A percentile compares a stretch with the other conserved stretches of the same genome.
Evolutionary conservation across 1,140 invertebrate species (phyloP).

Genomic region (Charaxes varanes): DNA sequence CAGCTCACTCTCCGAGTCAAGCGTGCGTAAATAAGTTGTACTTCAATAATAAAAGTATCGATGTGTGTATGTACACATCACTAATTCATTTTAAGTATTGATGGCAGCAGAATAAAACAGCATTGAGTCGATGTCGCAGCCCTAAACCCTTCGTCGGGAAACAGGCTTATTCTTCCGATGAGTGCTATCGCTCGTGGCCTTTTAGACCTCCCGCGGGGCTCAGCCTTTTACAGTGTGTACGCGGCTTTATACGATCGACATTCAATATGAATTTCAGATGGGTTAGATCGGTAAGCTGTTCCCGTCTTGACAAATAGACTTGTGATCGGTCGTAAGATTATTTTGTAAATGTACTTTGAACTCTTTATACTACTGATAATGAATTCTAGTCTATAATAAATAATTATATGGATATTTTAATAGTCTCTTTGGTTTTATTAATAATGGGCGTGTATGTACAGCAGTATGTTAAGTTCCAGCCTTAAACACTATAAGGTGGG

Average conservation of each 20-base stretch:
- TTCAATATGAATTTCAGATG: slow-evolving; percentile 68
- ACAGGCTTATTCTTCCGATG: slow-evolving; percentile 71
- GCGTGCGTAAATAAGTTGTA: too few species aligned
- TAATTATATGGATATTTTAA: too few species aligned
- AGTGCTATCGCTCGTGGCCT: slow-evolving; percentile 64
- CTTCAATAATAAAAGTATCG: too few species aligned
- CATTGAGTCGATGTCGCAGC: slow-evolving; percentile 62
- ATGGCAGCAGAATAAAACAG: slow-evolving; percentile 70
- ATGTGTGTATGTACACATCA: slow-evolving; percentile 24
- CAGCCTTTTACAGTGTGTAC: slow-evolving; percentile 66
- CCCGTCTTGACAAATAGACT: slow-evolving; percentile 50
- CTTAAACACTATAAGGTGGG: too few species aligned
- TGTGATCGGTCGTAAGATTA: slow-evolving; percentile 23
- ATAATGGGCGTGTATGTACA: too few species aligned
- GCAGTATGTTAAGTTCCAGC: too few species aligned
- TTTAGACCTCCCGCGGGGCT: slow-evolving; percentile 52
- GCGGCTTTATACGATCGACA: slow-evolving; percentile 59
- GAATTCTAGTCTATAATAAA: too few species aligned
- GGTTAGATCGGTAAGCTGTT: slow-evolving; percentile 58
- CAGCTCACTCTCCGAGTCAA: too few species aligned
- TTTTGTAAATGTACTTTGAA: slow-evolving; percentile 4
- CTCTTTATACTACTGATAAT: neutral
- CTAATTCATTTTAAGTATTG: slow-evolving; percentile 68
- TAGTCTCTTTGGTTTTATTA: too few species aligned
- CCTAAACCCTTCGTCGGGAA: slow-evolving; percentile 65